Evolutionary conservation across 2,888 invertebrate genomes (phyloP).

Genomic region (Prosapia bicincta): DNA sequence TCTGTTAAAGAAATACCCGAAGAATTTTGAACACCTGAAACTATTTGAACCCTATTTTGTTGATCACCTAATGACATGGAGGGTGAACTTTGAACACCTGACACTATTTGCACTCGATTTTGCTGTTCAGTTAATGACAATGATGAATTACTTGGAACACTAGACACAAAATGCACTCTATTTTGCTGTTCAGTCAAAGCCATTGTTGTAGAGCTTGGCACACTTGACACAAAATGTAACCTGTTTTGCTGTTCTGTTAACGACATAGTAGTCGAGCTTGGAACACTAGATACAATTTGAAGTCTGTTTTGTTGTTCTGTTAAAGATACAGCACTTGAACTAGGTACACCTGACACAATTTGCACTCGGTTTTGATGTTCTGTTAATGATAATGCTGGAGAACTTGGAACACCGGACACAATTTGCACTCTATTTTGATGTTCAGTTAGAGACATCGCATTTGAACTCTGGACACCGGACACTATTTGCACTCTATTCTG

Average conservation of each 20-base stretch:
- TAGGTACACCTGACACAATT: constrained; percentile 32
- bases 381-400: constrained; percentile 24
- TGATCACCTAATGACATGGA: constrained; percentile 30
- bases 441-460: constrained; percentile 34
- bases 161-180: constrained; percentile 37
- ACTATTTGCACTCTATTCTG: constrained; percentile 38
- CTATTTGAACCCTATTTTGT: constrained; percentile 38
- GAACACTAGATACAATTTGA: constrained; percentile 29
- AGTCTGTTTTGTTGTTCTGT: constrained; percentile 35
- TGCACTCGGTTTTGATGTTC: constrained; percentile 29
- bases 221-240: constrained; percentile 35
- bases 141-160: constrained; percentile 26
- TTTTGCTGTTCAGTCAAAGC: constrained; percentile 35
- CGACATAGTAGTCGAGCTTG: constrained; percentile 32
- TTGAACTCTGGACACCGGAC: constrained; percentile 33
- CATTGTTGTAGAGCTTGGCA: constrained; percentile 31
- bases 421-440: constrained; percentile 34
- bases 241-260: constrained; percentile 28
- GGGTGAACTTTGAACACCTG: constrained; percentile 32
- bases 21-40: constrained; percentile 33
- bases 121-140: constrained; percentile 26
- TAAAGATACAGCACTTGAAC: constrained; percentile 33
- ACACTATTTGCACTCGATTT: constrained; percentile 37
- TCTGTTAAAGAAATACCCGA: constrained; percentile 23
- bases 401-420: constrained; percentile 27